A percentile compares a stretch with the other conserved stretches of the same genome.
Evolutionary conservation across 2,888 invertebrate genomes (phyloP).

Genomic region (Julus scandinavius): DNA sequence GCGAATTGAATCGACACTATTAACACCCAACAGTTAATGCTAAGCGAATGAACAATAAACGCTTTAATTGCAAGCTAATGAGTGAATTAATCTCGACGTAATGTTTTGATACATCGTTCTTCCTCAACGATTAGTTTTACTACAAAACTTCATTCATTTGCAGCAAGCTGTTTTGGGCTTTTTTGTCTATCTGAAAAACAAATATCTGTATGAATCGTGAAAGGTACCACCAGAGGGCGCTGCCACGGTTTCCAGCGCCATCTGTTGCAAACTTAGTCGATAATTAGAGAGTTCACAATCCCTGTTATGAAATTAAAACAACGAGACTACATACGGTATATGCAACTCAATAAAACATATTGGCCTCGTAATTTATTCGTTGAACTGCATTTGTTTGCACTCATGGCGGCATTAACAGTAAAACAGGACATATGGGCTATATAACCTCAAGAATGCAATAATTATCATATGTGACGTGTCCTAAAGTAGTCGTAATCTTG

Average conservation of each 20-base stretch:
- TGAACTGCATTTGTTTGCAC: background rate
- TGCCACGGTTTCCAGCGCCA: background rate
- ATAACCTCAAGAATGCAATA: slow-evolving; percentile 15
- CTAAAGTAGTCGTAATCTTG: slow-evolving; percentile 8
- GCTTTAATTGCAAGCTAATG: background rate
- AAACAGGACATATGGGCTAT: background rate
- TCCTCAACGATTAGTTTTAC: background rate
- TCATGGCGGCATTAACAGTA: background rate
- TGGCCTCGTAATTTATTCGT: background rate
- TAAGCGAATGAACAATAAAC: background rate
- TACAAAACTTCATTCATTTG: background rate
- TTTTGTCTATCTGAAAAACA: background rate
- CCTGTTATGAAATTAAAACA: background rate
- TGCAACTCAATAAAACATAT: background rate
- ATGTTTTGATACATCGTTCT: background rate
- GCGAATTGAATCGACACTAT: background rate
- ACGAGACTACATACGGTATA: too few relatives aligned
- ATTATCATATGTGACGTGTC: slow-evolving; percentile 4
- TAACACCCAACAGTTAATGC: background rate
- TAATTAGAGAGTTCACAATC: background rate
- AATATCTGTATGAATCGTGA: background rate
- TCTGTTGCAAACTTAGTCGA: background rate
- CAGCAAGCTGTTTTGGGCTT: background rate
- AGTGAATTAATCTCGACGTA: slow-evolving; percentile 6
- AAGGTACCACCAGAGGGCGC: background rate